Evolutionary conservation across 2,888 invertebrate genomes (phyloP).

Genomic region (Phyllotreta striolata): DNA sequence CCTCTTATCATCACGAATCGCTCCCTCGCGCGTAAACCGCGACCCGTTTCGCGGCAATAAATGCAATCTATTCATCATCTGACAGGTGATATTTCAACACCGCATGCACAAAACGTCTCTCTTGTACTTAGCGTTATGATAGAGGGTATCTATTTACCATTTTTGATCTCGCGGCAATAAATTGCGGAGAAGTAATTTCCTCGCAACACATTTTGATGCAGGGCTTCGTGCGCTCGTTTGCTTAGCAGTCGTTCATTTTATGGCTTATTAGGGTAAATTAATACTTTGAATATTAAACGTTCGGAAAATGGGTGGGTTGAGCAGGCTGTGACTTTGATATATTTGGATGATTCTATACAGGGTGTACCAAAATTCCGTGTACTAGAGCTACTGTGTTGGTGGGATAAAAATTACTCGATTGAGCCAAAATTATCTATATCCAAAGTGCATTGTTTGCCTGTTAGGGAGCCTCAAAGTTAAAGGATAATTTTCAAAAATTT

Average conservation of each 20-base stretch:
- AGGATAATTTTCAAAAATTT: no score
- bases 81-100: slow-evolving; percentile 19
- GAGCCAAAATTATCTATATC: no score
- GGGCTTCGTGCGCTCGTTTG: no score
- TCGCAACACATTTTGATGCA: slow-evolving; percentile 26
- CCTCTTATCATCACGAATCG: no score
- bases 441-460: no score
- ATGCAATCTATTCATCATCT: slow-evolving; percentile 15
- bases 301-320: slow-evolving; percentile 13
- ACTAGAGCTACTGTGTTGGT: no score
- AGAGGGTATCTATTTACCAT: slow-evolving; percentile 25
- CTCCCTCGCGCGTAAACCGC: neutral
- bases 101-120: slow-evolving; percentile 23
- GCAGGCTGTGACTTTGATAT: slow-evolving; percentile 14
- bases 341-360: no score
- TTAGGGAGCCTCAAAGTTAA: no score
- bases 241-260: slow-evolving; percentile 29
- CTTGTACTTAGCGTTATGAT: slow-evolving; percentile 20
- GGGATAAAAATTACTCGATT: no score
- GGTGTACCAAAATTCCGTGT: neutral
- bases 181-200: slow-evolving; percentile 28
- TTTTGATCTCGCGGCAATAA: slow-evolving; percentile 28
- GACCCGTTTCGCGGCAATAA: slow-evolving; percentile 14
- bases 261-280: slow-evolving; percentile 30
- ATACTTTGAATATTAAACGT: slow-evolving; percentile 28